Conservation (phyloP, 2,888 invertebrate species). For the Drosophila gaucha region DNA sequence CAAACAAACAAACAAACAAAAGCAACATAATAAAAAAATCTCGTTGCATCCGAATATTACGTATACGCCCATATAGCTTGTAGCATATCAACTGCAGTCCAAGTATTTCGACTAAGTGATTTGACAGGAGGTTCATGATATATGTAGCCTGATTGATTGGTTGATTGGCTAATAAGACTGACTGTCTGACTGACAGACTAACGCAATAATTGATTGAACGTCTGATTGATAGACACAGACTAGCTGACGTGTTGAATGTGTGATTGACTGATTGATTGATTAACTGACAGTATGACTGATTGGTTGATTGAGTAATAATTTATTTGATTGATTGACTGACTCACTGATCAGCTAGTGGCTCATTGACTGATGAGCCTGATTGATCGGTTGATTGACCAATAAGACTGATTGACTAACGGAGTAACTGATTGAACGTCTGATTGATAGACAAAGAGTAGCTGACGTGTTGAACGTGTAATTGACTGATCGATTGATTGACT, state of each 20-base stretch:
- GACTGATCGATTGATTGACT: not conserved
- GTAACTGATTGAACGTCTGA: not conserved
- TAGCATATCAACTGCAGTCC: conserved; percentile 41
- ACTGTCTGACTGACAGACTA: too few relatives aligned
- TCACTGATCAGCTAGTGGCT: too few relatives aligned
- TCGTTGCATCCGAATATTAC: conserved; percentile 46
- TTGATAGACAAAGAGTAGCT: too few relatives aligned
- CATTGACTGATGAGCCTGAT: too few relatives aligned
- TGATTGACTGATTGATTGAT: too few relatives aligned
- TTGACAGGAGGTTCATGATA: too few relatives aligned
- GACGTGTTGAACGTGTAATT: not conserved
- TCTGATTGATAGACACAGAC: not conserved
- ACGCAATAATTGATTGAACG: not conserved
- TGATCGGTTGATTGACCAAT: not conserved
- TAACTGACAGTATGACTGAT: not conserved
- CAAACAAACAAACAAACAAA: conserved; percentile 21
- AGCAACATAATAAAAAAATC: conserved; percentile 40
- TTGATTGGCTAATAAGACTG: too few relatives aligned
- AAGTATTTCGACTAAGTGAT: too few relatives aligned
- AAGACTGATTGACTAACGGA: too few relatives aligned
- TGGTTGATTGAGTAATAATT: not conserved
- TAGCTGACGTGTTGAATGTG: not conserved
- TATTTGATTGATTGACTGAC: not conserved
- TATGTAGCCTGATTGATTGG: not conserved
- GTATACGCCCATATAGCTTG: conserved; percentile 57